Evolutionary conservation across 2,888 invertebrate genomes (phyloP), one percentile per base, ranked within the genome.

Genomic region (Cremastobaeus sp.): DNA sequence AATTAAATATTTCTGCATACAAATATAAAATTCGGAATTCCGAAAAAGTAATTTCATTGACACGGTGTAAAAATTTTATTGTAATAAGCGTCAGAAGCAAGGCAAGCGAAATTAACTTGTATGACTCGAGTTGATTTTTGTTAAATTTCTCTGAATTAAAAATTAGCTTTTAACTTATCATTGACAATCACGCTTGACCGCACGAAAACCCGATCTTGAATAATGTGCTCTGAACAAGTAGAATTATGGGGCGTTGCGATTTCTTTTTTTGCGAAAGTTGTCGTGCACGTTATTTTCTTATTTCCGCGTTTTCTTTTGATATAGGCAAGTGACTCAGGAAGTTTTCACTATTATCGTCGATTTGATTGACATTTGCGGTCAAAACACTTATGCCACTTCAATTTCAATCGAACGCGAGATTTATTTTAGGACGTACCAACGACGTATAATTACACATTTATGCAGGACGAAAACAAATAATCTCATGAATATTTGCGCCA

Each of bases 221-320:
- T 37, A 47, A 55, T 30, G 20, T 12, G 34, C 39, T 32, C 21
- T 25, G 6, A 50, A 9, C 34, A 66, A 57, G 25, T 57, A 41
- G 57, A n/a, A 54, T 54, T 47, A 21, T 47, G 15, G 54, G 37
- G 20, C 64, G 28, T 28, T 45, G 37, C 12, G 21, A 43, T 52
- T 52, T 65, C 34, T 18, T 45, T 54, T 65, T 47, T 55, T 34
- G 30, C 55, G 65, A 65, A 65, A 65, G 55, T 65, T 55, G 34
- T 54, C 37, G 39, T 21, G 17, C 21, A 9, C 20, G 34, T 20
- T 30, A n/a, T 54, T 64, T 50, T 54, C 52, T 64, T 43, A 35
- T 43, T 64, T 54, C 52, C 43, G 52, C 17, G 8, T 52, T 64
- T 52, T 28, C 45, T 47, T 25, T 54, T 54, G 18, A 65, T n/a